These are phyloP conservation scores for Ptychochromis oligacanthus DNA, from an alignment of 2,113 vertebrate genomes.

Conservation along the genomic window DNA sequence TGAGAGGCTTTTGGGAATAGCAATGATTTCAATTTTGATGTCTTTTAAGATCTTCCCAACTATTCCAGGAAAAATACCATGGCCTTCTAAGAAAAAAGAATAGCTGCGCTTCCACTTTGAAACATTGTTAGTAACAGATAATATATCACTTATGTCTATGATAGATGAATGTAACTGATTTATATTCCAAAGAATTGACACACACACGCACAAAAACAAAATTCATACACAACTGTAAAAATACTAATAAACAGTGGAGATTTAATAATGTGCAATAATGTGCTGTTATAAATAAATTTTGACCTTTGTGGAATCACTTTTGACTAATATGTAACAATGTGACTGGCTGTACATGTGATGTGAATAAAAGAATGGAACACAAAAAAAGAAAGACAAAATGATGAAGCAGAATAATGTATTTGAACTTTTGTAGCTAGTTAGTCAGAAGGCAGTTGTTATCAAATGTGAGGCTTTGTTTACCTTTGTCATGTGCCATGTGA, in stretches of 20 bases:
- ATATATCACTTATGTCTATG: background rate
- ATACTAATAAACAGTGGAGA: background rate
- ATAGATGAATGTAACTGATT: rapidly evolving
- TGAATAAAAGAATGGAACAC: too few species aligned
- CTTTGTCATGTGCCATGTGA: too few species aligned
- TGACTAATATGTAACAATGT: too few species aligned
- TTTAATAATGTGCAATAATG: too few species aligned
- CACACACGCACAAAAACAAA: background rate
- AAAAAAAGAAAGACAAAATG: too few species aligned
- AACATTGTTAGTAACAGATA: background rate
- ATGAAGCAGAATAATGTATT: too few species aligned
- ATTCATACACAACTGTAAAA: background rate
- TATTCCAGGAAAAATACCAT: background rate
- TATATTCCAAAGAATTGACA: background rate
- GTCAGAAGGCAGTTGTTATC: too few species aligned
- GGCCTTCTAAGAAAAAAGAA: background rate
- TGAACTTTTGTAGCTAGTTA: too few species aligned
- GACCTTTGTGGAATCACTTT: too few species aligned
- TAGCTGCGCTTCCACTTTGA: background rate
- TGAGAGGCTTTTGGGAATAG: rapidly evolving
- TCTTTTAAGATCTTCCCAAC: rapidly evolving
- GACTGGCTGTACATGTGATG: too few species aligned
- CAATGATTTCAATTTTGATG: background rate
- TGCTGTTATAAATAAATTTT: too few species aligned
- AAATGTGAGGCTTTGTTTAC: too few species aligned